A percentile compares a stretch with the other conserved stretches of the same genome.
Evolutionary conservation across 2,113 vertebrate species (phyloP).

Genomic region (Suncus etruscus): DNA sequence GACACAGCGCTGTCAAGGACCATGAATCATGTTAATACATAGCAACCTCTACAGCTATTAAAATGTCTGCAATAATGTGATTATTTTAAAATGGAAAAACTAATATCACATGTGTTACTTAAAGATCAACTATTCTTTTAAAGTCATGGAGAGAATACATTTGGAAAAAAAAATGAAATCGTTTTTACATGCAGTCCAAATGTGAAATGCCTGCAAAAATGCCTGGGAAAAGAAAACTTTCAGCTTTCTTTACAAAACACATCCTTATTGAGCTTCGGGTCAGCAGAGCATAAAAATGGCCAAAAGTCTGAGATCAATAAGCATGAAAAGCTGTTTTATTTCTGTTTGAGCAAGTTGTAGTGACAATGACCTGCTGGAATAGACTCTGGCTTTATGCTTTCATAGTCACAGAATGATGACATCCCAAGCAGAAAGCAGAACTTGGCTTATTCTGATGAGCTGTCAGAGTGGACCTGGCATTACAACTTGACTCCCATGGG

Average conservation of each 20-base stretch:
- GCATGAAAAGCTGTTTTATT: conserved; percentile 84
- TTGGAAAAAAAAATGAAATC: conserved; percentile 73
- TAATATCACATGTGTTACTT: conserved; percentile 91
- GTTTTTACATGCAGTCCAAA: conserved; percentile 81
- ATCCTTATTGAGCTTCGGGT: conserved; percentile 75
- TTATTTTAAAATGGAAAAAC: conserved; percentile 92
- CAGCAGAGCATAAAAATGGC: conserved; percentile 81
- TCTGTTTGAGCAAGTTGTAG: conserved; percentile 83
- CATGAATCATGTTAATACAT: conserved; percentile 93
- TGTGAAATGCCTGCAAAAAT: conserved; percentile 78
- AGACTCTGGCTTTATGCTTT: conserved; percentile 81
- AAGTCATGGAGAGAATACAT: conserved; percentile 83
- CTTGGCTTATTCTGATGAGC: conserved; percentile 70
- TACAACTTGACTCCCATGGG: neutral
- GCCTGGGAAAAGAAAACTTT: conserved; percentile 80
- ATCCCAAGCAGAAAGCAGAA: conserved; percentile 80
- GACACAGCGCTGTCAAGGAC: conserved; percentile 92
- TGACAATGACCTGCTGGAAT: conserved; percentile 69
- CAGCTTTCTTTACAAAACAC: conserved; percentile 82
- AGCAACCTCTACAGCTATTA: conserved; percentile 93
- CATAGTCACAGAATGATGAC: conserved; percentile 76
- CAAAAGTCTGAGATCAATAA: conserved; percentile 83
- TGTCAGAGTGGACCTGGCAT: conserved; percentile 18
- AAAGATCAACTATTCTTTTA: conserved; percentile 87
- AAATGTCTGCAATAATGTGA: conserved; percentile 94